Conservation (phyloP, 2,888 invertebrate genomes). For the Limnephilus marmoratus region DNA sequence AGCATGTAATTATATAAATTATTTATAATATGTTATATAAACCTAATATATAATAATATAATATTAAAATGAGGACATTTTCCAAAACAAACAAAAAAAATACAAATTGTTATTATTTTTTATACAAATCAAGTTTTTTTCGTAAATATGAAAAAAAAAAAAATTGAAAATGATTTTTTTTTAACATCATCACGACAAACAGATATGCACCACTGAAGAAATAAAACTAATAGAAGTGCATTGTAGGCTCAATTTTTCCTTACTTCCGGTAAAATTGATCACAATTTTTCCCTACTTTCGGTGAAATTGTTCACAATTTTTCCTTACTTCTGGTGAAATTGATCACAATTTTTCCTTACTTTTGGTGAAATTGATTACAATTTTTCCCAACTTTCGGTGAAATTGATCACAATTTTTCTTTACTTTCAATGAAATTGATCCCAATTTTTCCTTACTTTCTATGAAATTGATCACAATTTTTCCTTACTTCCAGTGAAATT, state of each 20-base stretch:
- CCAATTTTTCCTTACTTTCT: too few relatives aligned
- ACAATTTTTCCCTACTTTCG: background rate
- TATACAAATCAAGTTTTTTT: background rate
- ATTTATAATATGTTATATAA: background rate
- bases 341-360: too few relatives aligned
- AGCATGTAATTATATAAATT: constrained; percentile 31
- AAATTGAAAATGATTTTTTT: background rate
- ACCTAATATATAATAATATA: background rate
- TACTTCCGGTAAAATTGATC: background rate
- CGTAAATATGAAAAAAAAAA: background rate
- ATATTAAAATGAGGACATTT: background rate
- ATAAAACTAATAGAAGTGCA: background rate
- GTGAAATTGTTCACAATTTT: too few relatives aligned
- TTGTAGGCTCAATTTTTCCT: background rate
- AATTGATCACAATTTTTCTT: too few relatives aligned
- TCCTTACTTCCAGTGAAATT: background rate
- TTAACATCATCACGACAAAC: background rate
- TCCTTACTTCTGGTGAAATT: too few relatives aligned
- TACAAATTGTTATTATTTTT: background rate
- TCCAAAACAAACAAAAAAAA: background rate
- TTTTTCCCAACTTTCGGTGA: too few relatives aligned
- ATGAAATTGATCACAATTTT: background rate
- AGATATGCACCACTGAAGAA: background rate
- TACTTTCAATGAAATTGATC: too few relatives aligned
- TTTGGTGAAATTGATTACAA: too few relatives aligned